Evolutionary conservation across 2,888 invertebrate genomes (phyloP), one percentile per base, ranked within the genome.

Genomic region (Carterocephalus palaemon): DNA sequence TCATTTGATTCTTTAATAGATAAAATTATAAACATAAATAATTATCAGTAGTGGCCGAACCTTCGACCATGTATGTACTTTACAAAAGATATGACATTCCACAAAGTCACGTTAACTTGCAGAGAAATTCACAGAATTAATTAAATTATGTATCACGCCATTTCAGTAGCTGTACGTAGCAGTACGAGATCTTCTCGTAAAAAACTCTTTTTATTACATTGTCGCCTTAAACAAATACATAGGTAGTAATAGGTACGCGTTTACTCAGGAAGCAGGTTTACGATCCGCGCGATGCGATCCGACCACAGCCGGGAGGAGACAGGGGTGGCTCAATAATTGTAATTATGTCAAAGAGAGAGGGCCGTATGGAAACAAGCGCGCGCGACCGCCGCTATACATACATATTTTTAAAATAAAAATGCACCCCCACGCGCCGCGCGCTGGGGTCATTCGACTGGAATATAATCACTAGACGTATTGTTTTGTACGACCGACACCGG

Each of bases 391-490:
- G 48, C 53, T 51, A 50, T 69, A 69, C 67, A 71, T 70, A 76
- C 79, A 77, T 76, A 82, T 75, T 70, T n/a, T n/a, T n/a, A n/a
- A n/a, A n/a, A n/a, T n/a, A 66, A 72, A 57, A 54, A 51, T 65
- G 66, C 70, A 70, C 77, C 76, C 73, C 64, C 57, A 56, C 60
- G 56, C 57, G 56, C 57, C 57, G 58, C 60, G 57, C 64, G 58
- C 57, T 64, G 60, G 60, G 69, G 64, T 74, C 74, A 74, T 76
- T 81, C 79, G 63, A 75, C 75, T 77, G 73, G 70, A 70, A 79
- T 75, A 78, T 77, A 79, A 83, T 81, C 77, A 79, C 72, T 69
- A 71, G 67, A 52, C 40, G 59, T 60, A 74, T 73, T 75, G 70
- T 70, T 76, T 67, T 68, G 62, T 73, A 68, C 72, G 79, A 74